Evolutionary conservation across 23 tunicate genomes (phyloP).

Genomic region (Botrylloides violaceus): DNA sequence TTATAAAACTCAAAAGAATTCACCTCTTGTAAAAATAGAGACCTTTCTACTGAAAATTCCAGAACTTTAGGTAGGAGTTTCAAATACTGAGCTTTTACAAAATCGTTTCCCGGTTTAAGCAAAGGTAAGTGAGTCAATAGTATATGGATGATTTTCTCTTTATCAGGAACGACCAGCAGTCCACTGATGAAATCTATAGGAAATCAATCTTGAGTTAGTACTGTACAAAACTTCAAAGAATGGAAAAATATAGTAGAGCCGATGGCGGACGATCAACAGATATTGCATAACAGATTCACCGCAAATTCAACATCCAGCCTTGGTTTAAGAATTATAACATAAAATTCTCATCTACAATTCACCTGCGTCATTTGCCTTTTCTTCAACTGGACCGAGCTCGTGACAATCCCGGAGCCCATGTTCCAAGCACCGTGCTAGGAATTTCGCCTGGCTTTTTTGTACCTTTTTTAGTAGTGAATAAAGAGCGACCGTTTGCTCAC

Average conservation of each 20-base stretch:
- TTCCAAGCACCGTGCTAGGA: slow-evolving; percentile 65
- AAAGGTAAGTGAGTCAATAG: slow-evolving; percentile 69
- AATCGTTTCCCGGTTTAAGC: slow-evolving; percentile 65
- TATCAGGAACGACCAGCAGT: slow-evolving; percentile 31
- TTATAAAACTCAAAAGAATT: neutral
- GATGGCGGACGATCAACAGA: too few relatives aligned
- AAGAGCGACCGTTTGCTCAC: slow-evolving; percentile 84
- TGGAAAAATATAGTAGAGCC: too few relatives aligned
- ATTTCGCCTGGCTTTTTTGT: slow-evolving; percentile 78
- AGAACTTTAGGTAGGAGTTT: slow-evolving; percentile 67
- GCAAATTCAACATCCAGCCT: too few relatives aligned
- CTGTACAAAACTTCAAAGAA: too few relatives aligned
- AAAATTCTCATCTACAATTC: neutral
- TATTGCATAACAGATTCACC: too few relatives aligned
- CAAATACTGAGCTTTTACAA: slow-evolving; percentile 52
- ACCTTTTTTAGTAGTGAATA: slow-evolving; percentile 66
- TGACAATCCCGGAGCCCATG: slow-evolving; percentile 53
- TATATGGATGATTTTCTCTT: slow-evolving; percentile 39
- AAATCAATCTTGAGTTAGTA: too few relatives aligned
- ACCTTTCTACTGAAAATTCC: slow-evolving; percentile 43
- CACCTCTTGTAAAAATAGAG: slow-evolving; percentile 88
- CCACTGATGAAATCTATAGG: slow-evolving; percentile 44
- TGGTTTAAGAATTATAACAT: too few relatives aligned
- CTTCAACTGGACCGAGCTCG: slow-evolving; percentile 51
- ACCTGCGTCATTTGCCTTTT: slow-evolving; percentile 78